Base-by-base conservation (phyloP, 2,113 vertebrate genomes). In the Brachyistius frenatus region DNA sequence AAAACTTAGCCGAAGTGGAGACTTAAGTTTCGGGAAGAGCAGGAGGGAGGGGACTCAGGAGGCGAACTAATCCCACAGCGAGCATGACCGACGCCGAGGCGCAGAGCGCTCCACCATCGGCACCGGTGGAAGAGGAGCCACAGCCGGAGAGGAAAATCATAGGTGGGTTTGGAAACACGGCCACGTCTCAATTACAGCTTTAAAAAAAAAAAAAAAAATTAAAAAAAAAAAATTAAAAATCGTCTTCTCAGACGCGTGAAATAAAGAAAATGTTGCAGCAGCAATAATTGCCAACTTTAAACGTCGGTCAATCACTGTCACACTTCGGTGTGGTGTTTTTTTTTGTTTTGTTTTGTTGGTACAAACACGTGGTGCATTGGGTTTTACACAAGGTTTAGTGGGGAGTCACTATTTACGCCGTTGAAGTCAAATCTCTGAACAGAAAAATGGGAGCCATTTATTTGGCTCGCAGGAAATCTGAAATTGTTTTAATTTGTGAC, bases 61-160 rank as follows among this genome's bases (percentile, higher is more conserved):
- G 78, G 37, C 57, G 36, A 64, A 73, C 39, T 36, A 37, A 62
- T 53, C 65, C 80, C 46, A 73, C 73, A 86, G 83, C 74, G 75
- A 94, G 88, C 73, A 95, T 95, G 95, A 94, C 85, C 63, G 95
- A 95, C 92, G 68, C 88, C 74, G 94, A 95, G 79, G 88, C 84
- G 83, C 92, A 92, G 88, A 91, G 85, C 84, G 86, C 90, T 69
- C 86, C 90, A 64, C 86, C 89, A 58, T 32, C 90, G 78, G 81
- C 80, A 37, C 80, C 85, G 67, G 88, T 39, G 83, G 89, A 93
- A 7, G 92, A 92, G 4, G 72, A 89, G 9, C 82, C 90, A 1
- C 93, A 92, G 57, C 86, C 90, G 5, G 94, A 95, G 88, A 93
- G 92, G 64, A 95, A 92, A 90, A 80, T 94, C 30, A 93, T 95